phyloP scores from a whole-genome alignment of 2,113 vertebrate genomes.

The Tragelaphus scriptus region DNA sequence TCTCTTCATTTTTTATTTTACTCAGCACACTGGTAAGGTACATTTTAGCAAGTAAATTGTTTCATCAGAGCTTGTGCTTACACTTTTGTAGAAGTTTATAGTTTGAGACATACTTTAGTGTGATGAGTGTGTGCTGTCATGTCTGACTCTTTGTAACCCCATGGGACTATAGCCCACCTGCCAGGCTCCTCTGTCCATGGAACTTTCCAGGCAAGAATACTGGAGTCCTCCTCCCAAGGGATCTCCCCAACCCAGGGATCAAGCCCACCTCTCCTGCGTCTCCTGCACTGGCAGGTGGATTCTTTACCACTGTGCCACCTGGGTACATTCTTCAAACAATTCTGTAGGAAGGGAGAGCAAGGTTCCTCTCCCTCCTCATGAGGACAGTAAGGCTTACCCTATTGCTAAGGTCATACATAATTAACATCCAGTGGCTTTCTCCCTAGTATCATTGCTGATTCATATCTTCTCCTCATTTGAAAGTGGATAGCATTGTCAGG shows the following conservation, averaged over 20 bases:
- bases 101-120: background rate
- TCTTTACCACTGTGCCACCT: background rate
- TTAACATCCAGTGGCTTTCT: background rate
- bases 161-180: rapidly evolving
- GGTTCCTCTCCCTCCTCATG: background rate
- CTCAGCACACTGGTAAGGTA: background rate
- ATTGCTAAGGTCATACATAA: background rate
- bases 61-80: background rate
- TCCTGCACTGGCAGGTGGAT: background rate
- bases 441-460: background rate
- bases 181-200: background rate
- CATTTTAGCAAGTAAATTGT: background rate
- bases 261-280: background rate
- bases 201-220: background rate
- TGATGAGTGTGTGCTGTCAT: background rate
- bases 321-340: background rate
- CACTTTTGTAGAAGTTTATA: background rate
- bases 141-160: background rate
- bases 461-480: background rate
- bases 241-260: background rate
- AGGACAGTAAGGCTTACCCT: background rate
- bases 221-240: background rate
- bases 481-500: too few relatives aligned
- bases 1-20: background rate
- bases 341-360: background rate